Evolutionary conservation across 2,113 vertebrate species (phyloP), one percentile per base, ranked within the genome.

Genomic region (Corvus cornix): DNA sequence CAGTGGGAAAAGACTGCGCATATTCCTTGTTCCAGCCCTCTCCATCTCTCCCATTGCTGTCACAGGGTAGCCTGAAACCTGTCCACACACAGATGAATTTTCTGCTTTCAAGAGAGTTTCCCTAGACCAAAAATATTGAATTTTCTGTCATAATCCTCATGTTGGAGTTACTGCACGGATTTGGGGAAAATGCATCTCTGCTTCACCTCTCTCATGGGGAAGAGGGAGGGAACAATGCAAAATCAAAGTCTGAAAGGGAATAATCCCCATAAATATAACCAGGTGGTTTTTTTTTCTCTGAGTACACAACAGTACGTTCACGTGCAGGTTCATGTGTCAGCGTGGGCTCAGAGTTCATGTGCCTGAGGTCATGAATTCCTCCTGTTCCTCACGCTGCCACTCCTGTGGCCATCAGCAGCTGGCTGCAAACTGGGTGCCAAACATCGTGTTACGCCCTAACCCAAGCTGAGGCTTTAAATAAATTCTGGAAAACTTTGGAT

Each of bases 211-310:
- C 7, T 20, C 24, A 2, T 35, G 44, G 56, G 20, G 35, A n/a
- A 69, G 5, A 27, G 7, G 14, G 16, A 80, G 12, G 0, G 1
- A 43, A 8, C 16, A 82, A 51, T 13, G 3, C 3, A 63, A 67
- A 90, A 72, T 30, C 31, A 5, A 59, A 62, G 4, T 9, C 6
- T 66, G 52, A 46, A 69, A 60, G 79, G 13, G 52, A 28, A 26
- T 46, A 49, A 30, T 2, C 7, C 8, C 7, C 3, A 1, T 6
- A 66, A 39, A 51, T 21, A 20, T 1, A 62, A 33, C 1, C 21
- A 28, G 9, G 23, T 6, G 8, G 23, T 75, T 64, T 75, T 33
- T 30, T 11, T 26, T 44, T 15, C 21, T 33, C n/a, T 49, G 11
- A 44, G 37, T 8, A 17, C 26, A 6, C 39, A 76, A 2, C 19